Conservation (phyloP, 64 coral and sea anemone species). For the Pocillopora verrucosa region DNA sequence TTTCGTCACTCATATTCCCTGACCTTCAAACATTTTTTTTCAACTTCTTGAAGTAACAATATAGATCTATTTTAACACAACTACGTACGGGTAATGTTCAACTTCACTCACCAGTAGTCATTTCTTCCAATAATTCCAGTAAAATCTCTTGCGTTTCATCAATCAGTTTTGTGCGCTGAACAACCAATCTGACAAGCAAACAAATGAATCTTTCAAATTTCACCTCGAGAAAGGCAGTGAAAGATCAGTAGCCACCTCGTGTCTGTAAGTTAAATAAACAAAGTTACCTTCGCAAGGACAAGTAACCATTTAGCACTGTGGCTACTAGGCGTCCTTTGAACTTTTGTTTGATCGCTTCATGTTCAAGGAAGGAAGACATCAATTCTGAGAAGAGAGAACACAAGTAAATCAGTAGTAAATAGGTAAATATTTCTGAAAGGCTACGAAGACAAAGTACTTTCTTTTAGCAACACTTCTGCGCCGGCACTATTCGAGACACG, state of each 20-base stretch:
- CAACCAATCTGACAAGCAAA: conserved; percentile 62
- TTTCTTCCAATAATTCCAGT: conserved; percentile 84
- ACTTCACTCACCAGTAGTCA: conserved; percentile 81
- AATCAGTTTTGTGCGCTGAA: conserved; percentile 93
- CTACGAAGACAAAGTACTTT: too few species aligned
- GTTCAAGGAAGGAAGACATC: conserved; percentile 90
- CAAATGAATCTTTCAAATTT: background rate
- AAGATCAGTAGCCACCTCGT: too few species aligned
- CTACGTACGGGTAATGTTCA: background rate
- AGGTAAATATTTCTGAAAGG: background rate
- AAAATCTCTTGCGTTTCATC: conserved; percentile 93
- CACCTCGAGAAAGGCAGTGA: too few species aligned
- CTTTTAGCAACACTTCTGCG: too few species aligned
- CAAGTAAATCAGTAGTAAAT: background rate
- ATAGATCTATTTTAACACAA: background rate
- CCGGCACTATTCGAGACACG: too few species aligned
- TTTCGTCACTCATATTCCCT: background rate
- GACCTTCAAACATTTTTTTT: background rate
- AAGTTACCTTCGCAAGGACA: conserved; percentile 87
- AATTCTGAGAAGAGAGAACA: conserved; percentile 63
- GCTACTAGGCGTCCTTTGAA: conserved; percentile 97
- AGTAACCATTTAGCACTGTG: conserved; percentile 93
- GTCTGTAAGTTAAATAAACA: background rate
- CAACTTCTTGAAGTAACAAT: background rate
- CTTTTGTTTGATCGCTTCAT: conserved; percentile 96